Base-by-base conservation (phyloP, 2,113 vertebrate genomes). In the Cygnus buccinator region DNA sequence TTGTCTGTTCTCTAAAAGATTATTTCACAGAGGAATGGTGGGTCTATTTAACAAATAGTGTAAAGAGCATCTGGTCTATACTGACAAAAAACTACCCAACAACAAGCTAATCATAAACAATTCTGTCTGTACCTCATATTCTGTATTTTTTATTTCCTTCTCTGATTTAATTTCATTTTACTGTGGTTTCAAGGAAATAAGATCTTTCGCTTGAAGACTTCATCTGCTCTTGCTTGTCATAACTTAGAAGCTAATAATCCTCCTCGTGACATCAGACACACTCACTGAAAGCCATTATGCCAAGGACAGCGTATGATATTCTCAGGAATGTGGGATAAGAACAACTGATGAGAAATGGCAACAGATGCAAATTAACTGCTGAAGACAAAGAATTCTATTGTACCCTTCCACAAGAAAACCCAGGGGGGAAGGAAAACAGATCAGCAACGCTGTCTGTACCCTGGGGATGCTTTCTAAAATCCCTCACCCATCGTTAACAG, bases 181-280 rank as follows among this genome's bases (percentile, higher is more conserved):
- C 37, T 70, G 58, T 50, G 74, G 63, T 94, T 94, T 90, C 90
- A 89, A 58, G 50, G 68, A 92, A 87, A 80, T 72, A 70, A 81
- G 65, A 87, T 73, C 48, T 93, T 91, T 81, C 61, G 26, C 92
- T 94, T 84, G 65, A 90, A 86, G 80, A 66, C 43, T 93, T 95
- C 70, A 75, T 95, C 91, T 91, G 80, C 58, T 93, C 44, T 81
- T 2, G 0, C 44, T 91, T 92, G 73, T 70, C 84, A 79, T 82
- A 68, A 90, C 96, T 94, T 78, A 71, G 83, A 90, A 89, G 68
- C 80, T 92, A 81, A 96, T 94, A 92, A 84, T 84, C 88, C 86
- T 89, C 33, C 43, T 87, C 77, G 20, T 81, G 90, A 68, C 77
- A 79, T 92, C 78, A 91, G 41, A 61, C 46, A 63, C 37, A 8